These are phyloP conservation scores for Habroteleia sp. DNA, from an alignment of 2,888 invertebrate species.

Conservation along the genomic window DNA sequence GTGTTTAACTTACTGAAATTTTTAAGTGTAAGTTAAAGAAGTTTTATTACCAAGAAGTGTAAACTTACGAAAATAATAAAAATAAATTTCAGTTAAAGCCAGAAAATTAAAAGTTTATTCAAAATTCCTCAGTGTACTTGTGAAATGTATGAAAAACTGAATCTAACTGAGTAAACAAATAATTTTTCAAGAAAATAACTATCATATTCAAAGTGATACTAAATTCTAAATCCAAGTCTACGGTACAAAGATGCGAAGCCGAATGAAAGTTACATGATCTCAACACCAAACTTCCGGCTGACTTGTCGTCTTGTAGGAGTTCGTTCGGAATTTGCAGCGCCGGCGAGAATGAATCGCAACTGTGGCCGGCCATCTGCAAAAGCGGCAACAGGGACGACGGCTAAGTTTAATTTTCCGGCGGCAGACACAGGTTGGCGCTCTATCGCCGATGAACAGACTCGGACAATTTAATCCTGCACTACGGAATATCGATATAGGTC, in stretches of 20 bases:
- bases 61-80: no score
- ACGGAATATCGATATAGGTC: slow-evolving; percentile 59
- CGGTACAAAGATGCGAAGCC: slow-evolving; percentile 25
- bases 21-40: no score
- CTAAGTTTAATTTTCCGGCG: slow-evolving; percentile 59
- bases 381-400: slow-evolving; percentile 43
- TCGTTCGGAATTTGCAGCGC: slow-evolving; percentile 44
- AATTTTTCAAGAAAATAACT: no score
- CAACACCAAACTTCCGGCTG: slow-evolving; percentile 51
- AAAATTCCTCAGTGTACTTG: no score
- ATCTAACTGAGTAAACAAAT: not conserved
- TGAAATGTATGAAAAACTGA: no score
- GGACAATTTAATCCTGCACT: slow-evolving; percentile 50
- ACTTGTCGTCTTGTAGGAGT: slow-evolving; percentile 54
- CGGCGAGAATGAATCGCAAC: slow-evolving; percentile 49
- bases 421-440: slow-evolving; percentile 46
- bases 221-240: slow-evolving; percentile 9
- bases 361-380: slow-evolving; percentile 51
- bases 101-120: no score
- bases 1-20: no score
- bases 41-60: no score
- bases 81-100: no score
- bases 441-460: slow-evolving; percentile 42
- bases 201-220: not conserved
- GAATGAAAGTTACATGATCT: slow-evolving; percentile 52